phyloP scores from a whole-genome alignment of 2,888 invertebrate genomes.

The Tenthredo amoena region DNA sequence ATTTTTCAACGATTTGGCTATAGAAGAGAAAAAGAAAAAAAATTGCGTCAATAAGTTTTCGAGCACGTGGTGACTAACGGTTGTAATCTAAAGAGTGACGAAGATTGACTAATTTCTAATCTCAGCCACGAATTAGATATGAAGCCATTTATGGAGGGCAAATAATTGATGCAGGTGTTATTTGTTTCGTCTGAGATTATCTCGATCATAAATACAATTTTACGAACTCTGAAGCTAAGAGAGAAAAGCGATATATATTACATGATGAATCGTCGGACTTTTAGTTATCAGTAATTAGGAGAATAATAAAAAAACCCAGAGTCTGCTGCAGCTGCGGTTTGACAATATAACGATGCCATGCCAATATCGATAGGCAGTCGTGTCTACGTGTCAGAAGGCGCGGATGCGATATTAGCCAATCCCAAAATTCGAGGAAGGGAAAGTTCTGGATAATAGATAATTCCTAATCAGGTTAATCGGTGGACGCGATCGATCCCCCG shows the following conservation, averaged over 20 bases:
- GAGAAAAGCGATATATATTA: neutral
- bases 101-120: neutral
- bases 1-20: neutral
- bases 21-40: neutral
- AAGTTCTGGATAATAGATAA: neutral
- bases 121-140: neutral
- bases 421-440: neutral
- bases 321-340: neutral
- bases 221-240: neutral
- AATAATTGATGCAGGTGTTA: neutral
- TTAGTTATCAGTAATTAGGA: neutral
- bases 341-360: neutral
- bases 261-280: neutral
- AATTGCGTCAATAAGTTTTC: neutral
- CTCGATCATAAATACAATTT: neutral
- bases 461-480: neutral
- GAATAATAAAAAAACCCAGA: neutral
- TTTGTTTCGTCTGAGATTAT: neutral
- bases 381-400: neutral
- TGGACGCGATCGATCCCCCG: neutral
- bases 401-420: neutral
- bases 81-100: neutral
- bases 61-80: neutral
- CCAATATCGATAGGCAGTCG: neutral
- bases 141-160: neutral